Evolutionary conservation across 2,888 invertebrate genomes (phyloP).

Genomic region (Alentia gelatinosa): DNA sequence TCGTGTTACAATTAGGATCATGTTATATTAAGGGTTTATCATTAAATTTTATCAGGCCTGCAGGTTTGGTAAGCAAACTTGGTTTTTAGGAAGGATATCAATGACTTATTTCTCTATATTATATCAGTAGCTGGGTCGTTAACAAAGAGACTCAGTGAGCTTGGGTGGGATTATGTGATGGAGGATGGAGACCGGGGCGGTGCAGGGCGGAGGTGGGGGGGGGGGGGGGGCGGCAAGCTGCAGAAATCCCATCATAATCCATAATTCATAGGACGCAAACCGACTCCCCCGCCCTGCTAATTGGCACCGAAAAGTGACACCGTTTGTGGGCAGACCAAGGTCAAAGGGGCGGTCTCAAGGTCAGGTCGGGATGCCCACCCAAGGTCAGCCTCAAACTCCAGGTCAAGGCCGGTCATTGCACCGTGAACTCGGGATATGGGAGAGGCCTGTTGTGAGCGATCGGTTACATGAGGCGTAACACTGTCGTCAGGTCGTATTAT

Average conservation of each 20-base stretch:
- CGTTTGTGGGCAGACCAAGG: neutral
- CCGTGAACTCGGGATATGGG: neutral
- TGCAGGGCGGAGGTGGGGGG: neutral
- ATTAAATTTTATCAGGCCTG: no score
- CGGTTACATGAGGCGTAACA: no score
- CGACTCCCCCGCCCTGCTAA: neutral
- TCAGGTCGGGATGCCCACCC: no score
- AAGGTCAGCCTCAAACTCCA: neutral
- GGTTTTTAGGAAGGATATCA: no score
- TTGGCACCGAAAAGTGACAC: conserved; percentile 12
- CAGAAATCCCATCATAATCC: neutral
- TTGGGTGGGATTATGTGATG: no score
- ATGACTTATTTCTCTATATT: no score
- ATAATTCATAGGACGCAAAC: neutral
- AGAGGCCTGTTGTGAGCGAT: neutral
- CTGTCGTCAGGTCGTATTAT: neutral
- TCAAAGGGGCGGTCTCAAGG: conserved; percentile 19
- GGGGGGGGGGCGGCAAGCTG: neutral
- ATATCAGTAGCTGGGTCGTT: no score
- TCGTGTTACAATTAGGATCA: no score
- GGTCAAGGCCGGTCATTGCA: neutral
- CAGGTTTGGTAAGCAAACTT: no score
- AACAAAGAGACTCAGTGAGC: no score
- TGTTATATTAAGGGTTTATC: no score
- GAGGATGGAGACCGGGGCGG: neutral